Evolutionary conservation across 1,140 invertebrate genomes (phyloP).

Genomic region (Drosophila sechellia): DNA sequence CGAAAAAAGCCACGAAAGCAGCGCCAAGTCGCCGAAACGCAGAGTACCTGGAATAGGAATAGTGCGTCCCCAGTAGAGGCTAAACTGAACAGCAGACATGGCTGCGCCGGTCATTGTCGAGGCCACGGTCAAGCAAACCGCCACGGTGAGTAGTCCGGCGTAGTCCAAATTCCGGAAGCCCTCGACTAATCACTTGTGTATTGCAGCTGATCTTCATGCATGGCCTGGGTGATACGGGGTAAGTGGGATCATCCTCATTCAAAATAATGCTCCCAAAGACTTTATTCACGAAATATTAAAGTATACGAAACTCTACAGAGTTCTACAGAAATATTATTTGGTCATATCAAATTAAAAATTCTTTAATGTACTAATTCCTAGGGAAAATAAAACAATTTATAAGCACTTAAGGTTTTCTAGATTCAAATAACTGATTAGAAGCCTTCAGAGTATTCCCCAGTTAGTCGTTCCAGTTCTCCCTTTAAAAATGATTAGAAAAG

Average conservation of each 20-base stretch:
- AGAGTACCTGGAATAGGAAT: conserved; percentile 33
- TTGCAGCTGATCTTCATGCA: conserved; percentile 90
- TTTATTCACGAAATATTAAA: too few relatives aligned
- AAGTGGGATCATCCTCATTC: conserved; percentile 51
- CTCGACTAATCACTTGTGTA: conserved; percentile 4
- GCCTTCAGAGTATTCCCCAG: not conserved
- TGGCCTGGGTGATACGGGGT: conserved; percentile 89
- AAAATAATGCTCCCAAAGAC: not conserved
- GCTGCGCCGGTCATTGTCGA: conserved; percentile 90
- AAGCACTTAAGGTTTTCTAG: not conserved
- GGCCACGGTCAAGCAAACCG: conserved; percentile 91
- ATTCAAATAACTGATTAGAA: not conserved
- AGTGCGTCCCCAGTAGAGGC: conserved; percentile 51
- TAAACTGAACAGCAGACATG: conserved; percentile 79
- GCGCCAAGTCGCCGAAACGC: conserved; percentile 14
- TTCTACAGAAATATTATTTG: not conserved
- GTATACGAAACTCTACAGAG: too few relatives aligned
- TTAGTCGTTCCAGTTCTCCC: not conserved
- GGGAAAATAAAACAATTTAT: too few relatives aligned
- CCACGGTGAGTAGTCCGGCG: conserved; percentile 87
- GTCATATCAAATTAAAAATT: not conserved
- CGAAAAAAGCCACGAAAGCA: conserved; percentile 32
- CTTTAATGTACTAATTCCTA: too few relatives aligned
- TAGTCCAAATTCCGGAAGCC: too few relatives aligned
- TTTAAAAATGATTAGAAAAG: too few relatives aligned